Base-by-base conservation (phyloP, 1,140 invertebrate species). In the Oppia nitens region DNA sequence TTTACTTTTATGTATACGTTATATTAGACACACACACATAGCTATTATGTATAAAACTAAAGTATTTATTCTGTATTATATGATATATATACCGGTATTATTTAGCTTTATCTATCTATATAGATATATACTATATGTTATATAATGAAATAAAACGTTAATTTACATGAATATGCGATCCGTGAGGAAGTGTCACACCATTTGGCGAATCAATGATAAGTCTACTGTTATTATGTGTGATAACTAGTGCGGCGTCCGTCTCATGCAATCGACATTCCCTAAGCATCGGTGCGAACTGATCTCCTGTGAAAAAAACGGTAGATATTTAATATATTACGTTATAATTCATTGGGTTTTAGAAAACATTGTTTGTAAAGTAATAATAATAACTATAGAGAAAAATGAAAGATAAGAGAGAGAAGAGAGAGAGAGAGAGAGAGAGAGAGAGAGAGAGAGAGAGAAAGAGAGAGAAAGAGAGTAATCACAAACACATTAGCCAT, bases 211-310 rank as follows among this genome's bases (percentile, higher is more conserved):
- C 32, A 9, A 40, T 40, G 6, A 40, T 6, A 6, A 40, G 32
- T 40, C 25, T n/a, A 51, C 12, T 51, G 24, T 24, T 14, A 24
- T 20, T 51, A 51, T 63, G 58, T 3, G 58, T 55, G 21, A 65
- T 49, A 14, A 62, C n/a, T 1, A 66, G 51, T 14, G 62, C 58
- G 9, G 62, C 52, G 1, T 56, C 47, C 2, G 62, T 52, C 1
- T 59, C 54, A 64, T 78, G 75, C 53, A 79, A 70, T 64, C 74
- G 72, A 64, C 78, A 79, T 66, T 74, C 75, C 55, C 77, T 76
- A 61, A 79, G 75, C 62, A 79, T 71, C 21, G 78, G 78, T 64
- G 78, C 77, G 67, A 77, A 79, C 50, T 50, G 50, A 21, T 57
- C 56, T 9, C 32, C 32, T 40, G 17, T 17, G 17, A 40, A 9